A percentile compares a stretch with the other conserved stretches of the same genome.
Evolutionary conservation across 2,888 invertebrate species (phyloP).

Genomic region (Caenorhabditis angaria): DNA sequence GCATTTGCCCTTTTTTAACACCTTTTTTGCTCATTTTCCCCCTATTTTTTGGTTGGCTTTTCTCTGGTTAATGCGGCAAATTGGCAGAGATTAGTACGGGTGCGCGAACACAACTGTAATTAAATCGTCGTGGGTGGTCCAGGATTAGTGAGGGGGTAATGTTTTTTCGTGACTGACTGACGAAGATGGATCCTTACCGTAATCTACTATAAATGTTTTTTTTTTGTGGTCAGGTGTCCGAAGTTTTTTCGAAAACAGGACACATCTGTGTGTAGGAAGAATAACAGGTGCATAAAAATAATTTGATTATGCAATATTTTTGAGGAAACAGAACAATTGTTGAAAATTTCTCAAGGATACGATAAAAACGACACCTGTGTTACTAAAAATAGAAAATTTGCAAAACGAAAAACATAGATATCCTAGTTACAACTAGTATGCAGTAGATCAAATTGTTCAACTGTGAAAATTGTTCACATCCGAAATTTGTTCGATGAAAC

Average conservation of each 20-base stretch:
- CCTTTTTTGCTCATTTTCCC: too few species aligned
- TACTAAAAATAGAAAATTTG: too few species aligned
- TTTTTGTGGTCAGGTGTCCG: too few species aligned
- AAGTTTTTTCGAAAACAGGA: too few species aligned
- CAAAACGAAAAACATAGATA: not conserved
- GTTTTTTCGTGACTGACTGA: not conserved
- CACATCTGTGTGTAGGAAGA: too few species aligned
- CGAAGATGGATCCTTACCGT: constrained; percentile 4
- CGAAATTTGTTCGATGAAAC: not conserved
- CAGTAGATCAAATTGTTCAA: not conserved
- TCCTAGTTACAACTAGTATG: not conserved
- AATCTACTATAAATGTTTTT: too few species aligned
- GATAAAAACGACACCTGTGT: too few species aligned
- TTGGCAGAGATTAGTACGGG: constrained; percentile 6
- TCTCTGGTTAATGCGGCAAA: constrained; percentile 5
- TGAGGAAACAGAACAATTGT: too few species aligned
- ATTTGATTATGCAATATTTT: too few species aligned
- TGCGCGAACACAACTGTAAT: constrained; percentile 8
- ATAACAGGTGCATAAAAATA: too few species aligned
- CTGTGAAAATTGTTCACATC: not conserved
- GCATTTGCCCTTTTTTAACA: constrained; percentile 7
- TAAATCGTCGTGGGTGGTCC: not conserved
- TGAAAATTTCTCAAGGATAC: too few species aligned
- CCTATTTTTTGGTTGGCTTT: not conserved
- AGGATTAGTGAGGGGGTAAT: not conserved